These are phyloP conservation scores for Drosophila pseudotalamancana DNA, from an alignment of 2,888 invertebrate species.

Conservation along the genomic window DNA sequence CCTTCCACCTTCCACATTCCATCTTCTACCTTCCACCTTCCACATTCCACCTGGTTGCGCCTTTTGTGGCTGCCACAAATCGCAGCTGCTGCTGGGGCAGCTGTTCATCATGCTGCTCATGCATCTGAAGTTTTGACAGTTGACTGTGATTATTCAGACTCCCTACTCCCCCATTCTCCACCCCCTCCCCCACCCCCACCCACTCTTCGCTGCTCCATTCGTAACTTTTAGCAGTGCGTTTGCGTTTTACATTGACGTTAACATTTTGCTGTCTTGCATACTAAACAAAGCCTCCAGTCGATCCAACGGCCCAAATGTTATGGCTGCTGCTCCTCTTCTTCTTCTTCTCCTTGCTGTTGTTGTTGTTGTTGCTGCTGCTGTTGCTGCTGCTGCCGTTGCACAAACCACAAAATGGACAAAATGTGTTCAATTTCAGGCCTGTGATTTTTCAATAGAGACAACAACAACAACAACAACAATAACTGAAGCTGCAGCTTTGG, in stretches of 20 bases:
- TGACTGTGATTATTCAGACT: conserved; percentile 68
- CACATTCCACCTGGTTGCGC: conserved; percentile 11
- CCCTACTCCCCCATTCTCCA: neutral
- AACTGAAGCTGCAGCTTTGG: conserved; percentile 54
- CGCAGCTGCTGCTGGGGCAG: conserved; percentile 10
- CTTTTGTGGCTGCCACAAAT: neutral
- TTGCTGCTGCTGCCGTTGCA: conserved; percentile 37
- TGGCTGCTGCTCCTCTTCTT: conserved; percentile 11
- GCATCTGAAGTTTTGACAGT: conserved; percentile 76
- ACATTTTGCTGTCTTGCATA: conserved; percentile 73
- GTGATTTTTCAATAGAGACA: conserved; percentile 73
- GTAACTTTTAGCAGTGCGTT: conserved; percentile 69
- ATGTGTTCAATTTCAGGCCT: conserved; percentile 78
- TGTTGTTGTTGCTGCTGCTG: conserved; percentile 12
- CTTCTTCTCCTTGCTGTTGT: conserved; percentile 22
- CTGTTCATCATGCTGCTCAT: conserved; percentile 68
- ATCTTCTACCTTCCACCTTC: neutral
- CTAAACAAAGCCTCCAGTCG: conserved; percentile 62
- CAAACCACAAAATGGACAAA: conserved; percentile 76
- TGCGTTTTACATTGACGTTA: conserved; percentile 73
- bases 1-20: neutral
- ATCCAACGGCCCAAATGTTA: conserved; percentile 42
- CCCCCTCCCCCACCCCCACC: neutral
- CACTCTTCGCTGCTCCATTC: neutral
- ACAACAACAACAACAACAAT: conserved; percentile 9